Conservation (phyloP, 2,113 vertebrate genomes). For the Protobothrops mucrosquamatus region DNA sequence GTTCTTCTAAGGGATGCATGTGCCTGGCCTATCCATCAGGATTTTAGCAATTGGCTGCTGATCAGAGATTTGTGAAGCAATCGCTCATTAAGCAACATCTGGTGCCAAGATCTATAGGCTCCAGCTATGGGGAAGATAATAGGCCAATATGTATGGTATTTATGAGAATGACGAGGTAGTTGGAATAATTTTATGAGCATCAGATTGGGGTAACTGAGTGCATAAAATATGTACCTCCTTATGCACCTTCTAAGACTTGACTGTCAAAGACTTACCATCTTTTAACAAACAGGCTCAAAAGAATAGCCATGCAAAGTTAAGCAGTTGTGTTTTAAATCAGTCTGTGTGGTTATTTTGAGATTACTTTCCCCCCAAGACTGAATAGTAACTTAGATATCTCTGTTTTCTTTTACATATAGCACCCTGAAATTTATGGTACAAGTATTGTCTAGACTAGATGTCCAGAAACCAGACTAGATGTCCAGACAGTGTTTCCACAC, state of each 20-base stretch:
- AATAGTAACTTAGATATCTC: background rate
- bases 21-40: constrained; percentile 22
- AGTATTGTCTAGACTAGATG: background rate
- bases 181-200: constrained; percentile 28
- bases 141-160: constrained; percentile 34
- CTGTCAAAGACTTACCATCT: background rate
- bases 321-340: background rate
- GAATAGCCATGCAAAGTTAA: background rate
- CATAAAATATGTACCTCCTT: constrained; percentile 9
- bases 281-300: background rate
- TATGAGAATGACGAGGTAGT: constrained; percentile 36
- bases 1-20: constrained; percentile 28
- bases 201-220: constrained; percentile 21
- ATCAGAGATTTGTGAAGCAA: constrained; percentile 64
- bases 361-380: background rate
- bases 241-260: background rate
- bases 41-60: constrained; percentile 47
- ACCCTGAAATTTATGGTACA: background rate
- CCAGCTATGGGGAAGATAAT: constrained; percentile 41
- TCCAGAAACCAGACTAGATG: background rate
- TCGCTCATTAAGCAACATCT: background rate
- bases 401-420: background rate
- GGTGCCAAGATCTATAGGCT: constrained; percentile 43
- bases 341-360: background rate
- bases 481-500: background rate